Conservation (phyloP, 2,797 vertebrate species). For the Austrolebias charrua region DNA sequence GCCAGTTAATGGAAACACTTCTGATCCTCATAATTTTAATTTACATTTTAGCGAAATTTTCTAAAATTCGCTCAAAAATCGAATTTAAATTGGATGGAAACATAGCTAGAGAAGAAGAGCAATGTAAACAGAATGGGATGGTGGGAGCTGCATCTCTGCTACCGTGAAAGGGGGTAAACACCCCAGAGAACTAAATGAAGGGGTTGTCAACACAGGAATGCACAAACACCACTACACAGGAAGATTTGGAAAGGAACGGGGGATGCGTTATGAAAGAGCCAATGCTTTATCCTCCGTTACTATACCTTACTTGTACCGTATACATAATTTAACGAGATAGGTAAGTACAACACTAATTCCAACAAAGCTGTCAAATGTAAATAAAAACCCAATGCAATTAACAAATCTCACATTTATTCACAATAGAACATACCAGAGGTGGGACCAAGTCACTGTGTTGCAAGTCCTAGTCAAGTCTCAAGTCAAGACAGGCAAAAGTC, state of each 20-base stretch:
- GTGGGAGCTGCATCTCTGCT: conserved; percentile 67
- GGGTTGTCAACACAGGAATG: conserved; percentile 68
- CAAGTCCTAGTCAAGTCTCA: too few species aligned
- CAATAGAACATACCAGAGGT: too few species aligned
- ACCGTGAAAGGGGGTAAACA: conserved; percentile 69
- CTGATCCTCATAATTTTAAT: too few species aligned
- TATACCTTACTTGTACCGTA: not conserved
- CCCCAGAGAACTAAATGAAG: conserved; percentile 63
- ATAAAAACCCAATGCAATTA: too few species aligned
- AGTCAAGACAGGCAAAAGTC: too few species aligned
- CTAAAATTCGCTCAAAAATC: too few species aligned
- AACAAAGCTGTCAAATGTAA: too few species aligned
- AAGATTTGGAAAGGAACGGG: conserved; percentile 34
- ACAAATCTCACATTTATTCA: too few species aligned
- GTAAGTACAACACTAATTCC: conserved; percentile 7
- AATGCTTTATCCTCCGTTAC: conserved; percentile 6
- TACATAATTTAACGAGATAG: conserved; percentile 10
- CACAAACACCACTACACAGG: conserved; percentile 59
- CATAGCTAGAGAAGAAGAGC: conserved; percentile 74
- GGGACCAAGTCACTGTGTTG: too few species aligned
- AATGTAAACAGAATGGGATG: conserved; percentile 79
- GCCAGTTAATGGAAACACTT: too few species aligned
- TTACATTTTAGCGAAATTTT: too few species aligned
- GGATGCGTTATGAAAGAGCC: conserved; percentile 18
- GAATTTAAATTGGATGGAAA: too few species aligned